Evolutionary conservation across 1,140 invertebrate species (phyloP).

Genomic region (Oryctes rhinoceros): DNA sequence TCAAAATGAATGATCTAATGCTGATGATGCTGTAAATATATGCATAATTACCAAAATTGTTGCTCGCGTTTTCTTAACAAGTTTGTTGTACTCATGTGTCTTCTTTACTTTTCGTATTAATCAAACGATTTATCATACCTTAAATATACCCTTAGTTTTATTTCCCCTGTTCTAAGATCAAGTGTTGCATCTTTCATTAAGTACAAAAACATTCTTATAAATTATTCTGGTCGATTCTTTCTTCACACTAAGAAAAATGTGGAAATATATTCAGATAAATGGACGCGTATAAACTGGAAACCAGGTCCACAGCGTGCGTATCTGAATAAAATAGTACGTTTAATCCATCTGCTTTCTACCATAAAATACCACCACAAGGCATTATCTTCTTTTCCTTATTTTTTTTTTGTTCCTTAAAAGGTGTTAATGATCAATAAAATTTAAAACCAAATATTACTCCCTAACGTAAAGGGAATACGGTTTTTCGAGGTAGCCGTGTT

Average conservation of each 20-base stretch:
- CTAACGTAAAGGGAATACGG: neutral
- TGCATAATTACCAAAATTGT: neutral
- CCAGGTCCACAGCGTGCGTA: neutral
- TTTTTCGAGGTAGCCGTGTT: neutral
- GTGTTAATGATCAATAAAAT: constrained; percentile 11
- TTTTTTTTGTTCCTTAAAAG: neutral
- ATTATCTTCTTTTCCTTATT: neutral
- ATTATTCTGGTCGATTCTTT: constrained; percentile 26
- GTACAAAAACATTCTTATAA: constrained; percentile 29
- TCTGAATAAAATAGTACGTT: constrained; percentile 29
- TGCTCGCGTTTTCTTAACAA: neutral
- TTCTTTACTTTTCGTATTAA: neutral
- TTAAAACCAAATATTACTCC: neutral
- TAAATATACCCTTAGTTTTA: neutral
- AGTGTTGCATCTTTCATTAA: constrained; percentile 32
- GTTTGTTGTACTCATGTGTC: neutral
- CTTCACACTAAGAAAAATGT: constrained; percentile 16
- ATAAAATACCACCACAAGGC: neutral
- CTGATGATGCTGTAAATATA: neutral
- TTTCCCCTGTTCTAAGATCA: neutral
- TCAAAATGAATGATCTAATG: constrained; percentile 3
- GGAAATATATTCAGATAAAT: constrained; percentile 26
- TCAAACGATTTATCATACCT: neutral
- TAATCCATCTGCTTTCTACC: constrained; percentile 1
- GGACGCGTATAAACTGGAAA: neutral